Base-by-base conservation (phyloP, 1,140 invertebrate species). In the Papilio xuthus region DNA sequence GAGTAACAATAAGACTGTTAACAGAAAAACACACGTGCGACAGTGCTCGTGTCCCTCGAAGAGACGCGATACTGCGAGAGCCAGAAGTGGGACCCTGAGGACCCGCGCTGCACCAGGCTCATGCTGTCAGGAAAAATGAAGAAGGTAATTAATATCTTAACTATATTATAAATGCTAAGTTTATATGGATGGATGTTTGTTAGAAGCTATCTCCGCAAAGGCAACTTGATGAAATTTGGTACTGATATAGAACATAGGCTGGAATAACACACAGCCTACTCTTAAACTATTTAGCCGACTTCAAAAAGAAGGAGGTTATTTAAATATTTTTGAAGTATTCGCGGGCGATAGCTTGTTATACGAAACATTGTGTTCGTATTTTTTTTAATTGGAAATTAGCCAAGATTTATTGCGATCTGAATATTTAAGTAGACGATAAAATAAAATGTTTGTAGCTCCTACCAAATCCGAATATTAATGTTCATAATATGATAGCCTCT, bases 31-130 rank as follows among this genome's bases (percentile, higher is more conserved):
- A 95, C 94, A 82, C 95, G 95, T 63, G 95, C 96, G 4, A 96
- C 97, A 0, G 90, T 97, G 18, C 89, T 96, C 79, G 95, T 97
- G 81, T 95, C 95, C 1, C 92, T 97, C 28, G 96, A 97, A 78
- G 95, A 97, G 92, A 95, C 95, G 0, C 84, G 95, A 72, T 97
- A 96, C 82, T 98, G 97, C 84, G 90, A 94, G 69, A 89, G 91
- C 1, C 91, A 96, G 71, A 88, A 94, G 70, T 96, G 94, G 78
- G 97, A 98, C 90, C 96, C 97, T 0, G 97, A 97, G 94, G 97
- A 97, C 92, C 97, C 97, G 1, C 94, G 96, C 15, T 98, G 97
- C 94, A 96, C 96, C 1, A 95, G 96, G 75, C 93, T 97, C 0
- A 96, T 97, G 82, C 93, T 98, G 1, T 95, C 95, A 32, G 97